Evolutionary conservation across 2,113 vertebrate genomes (phyloP), one percentile per base, ranked within the genome.

Genomic region (Poeciliopsis prolifica): DNA sequence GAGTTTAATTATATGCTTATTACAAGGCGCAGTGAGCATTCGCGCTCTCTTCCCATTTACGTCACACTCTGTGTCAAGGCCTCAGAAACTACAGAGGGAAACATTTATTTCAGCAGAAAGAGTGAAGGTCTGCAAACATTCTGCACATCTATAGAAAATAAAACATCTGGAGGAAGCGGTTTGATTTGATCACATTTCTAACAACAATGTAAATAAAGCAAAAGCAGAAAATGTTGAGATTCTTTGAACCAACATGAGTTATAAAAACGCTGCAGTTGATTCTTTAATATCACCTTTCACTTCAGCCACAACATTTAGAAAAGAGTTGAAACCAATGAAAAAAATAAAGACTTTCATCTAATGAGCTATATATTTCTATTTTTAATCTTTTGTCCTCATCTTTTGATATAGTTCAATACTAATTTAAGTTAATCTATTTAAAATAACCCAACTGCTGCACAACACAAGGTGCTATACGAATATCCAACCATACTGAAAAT

Each of bases 1-100:
- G 95, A 92, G 90, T 95, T 96, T 96, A 95, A 96, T 96, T 95
- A 95, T 94, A 93, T 90, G 91, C 92, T 92, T 92, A 90, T 94
- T 93, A 92, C 94, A 93, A 75, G 86, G 92, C 94, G 93, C 93
- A 93, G 93, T 92, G 90, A 85, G 89, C 79, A 90, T 87, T 86
- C 90, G 91, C 71, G 60, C 87, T 77, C 82, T 86, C 79, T 83
- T 44, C 68, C 91, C 85, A 92, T 90, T 92, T 88, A 87, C 81
- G 85, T 79, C 84, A 77, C 78, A 68, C 74, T 75, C 67, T 44
- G 61, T 3, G 65, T 78, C 84, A 87, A 88, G 84, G 78, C 80
- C 78, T 83, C 61, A 28, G 72, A 61, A 74, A 48, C 74, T 51
- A 54, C 37, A 11, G 24, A 17, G 10, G 28, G 31, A 48, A 75